Base-by-base conservation (phyloP, 2,113 vertebrate species). In the Azemiops feae region DNA sequence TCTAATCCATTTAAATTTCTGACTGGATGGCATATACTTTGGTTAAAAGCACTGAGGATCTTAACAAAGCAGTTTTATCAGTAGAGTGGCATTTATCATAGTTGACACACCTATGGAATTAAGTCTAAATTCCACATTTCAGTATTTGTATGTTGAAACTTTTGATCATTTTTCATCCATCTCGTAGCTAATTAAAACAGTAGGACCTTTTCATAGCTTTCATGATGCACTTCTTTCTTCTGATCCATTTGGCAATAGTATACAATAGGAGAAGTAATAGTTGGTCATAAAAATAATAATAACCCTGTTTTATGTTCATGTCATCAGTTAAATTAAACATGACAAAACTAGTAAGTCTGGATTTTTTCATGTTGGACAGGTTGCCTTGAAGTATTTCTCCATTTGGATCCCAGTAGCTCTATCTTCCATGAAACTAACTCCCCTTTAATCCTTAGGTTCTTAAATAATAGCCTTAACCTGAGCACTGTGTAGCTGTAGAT, bases 311-410 rank as follows among this genome's bases (percentile, higher is more conserved):
- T 96, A 88, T 96, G 93, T 98, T 96, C 95, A 94, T 96, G 94
- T 96, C 95, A 94, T 96, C 92, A 93, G 91, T 94, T 97, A 97
- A 97, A 98, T 97, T 96, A 96, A 94, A 96, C 93, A 92, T 97
- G 97, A 96, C 96, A 97, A 93, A 91, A 94, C 91, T 20, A 91
- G 93, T 95, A 97, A 96, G 96, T 96, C 97, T 97, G 97, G 96
- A 97, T 95, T 95, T 96, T 97, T 97, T 98, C 96, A 96, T 89
- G 93, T 93, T 94, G 86, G 92, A 94, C 92, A 94, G 94, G 92
- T 95, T 96, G 57, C 94, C 95, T 97, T 97, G 93, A 96, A 97
- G 93, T 96, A 96, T 97, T 97, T 97, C 93, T 96, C 92, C 97
- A 95, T 95, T 95, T 92, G 27, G 92, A 97, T 96, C 94, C 97